Conservation (phyloP, 2,888 invertebrate species). For the Cataglyphis livida region DNA sequence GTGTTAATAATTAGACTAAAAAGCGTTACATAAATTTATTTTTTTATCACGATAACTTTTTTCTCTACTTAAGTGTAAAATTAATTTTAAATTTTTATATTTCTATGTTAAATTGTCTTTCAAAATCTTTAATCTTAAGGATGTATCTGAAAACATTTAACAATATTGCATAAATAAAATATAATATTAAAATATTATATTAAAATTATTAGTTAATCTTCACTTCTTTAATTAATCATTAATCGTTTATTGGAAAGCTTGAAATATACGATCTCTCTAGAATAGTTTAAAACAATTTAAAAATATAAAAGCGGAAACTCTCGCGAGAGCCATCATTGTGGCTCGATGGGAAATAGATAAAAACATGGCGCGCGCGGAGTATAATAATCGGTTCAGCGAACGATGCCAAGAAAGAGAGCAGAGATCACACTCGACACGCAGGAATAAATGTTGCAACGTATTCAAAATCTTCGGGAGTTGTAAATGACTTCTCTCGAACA, state of each 20-base stretch:
- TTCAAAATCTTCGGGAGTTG: constrained; percentile 11
- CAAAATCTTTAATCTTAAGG: neutral
- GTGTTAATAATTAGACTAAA: neutral
- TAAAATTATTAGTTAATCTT: neutral
- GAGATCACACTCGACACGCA: neutral
- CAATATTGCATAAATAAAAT: neutral
- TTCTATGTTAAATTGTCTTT: neutral
- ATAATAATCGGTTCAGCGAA: constrained; percentile 3
- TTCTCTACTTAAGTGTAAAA: neutral
- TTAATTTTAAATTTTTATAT: neutral
- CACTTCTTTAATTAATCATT: neutral
- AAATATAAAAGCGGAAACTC: neutral
- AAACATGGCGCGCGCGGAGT: neutral
- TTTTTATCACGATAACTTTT: neutral
- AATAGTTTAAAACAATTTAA: constrained; percentile 35
- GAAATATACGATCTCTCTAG: constrained; percentile 9
- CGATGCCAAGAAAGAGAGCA: constrained; percentile 36
- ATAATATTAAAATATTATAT: too few species aligned
- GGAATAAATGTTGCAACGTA: constrained; percentile 25
- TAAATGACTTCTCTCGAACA: constrained; percentile 54
- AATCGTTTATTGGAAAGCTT: neutral
- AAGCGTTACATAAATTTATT: neutral
- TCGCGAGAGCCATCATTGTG: neutral
- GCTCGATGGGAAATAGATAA: neutral
- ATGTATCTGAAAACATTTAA: neutral